phyloP scores from a whole-genome alignment of 2,113 vertebrate species.

The Alaudala cheleensis region DNA sequence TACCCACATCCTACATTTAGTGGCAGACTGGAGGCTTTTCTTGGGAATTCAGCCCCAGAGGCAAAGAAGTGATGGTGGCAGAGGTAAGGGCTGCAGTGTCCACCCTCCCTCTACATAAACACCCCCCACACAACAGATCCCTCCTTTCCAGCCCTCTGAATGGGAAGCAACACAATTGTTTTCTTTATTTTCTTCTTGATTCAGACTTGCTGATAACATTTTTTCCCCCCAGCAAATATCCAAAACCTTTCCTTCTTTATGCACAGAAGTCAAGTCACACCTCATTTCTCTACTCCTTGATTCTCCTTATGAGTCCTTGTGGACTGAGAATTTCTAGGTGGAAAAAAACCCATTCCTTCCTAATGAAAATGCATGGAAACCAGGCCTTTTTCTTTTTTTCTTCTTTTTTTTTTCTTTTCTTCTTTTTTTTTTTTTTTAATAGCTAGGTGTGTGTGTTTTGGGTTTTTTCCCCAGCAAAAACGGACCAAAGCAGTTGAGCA shows the following conservation, averaged over 20 bases:
- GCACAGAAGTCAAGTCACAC: background rate
- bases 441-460: background rate
- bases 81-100: background rate
- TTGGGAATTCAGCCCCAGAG: background rate
- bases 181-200: background rate
- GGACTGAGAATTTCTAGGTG: background rate
- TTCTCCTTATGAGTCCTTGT: background rate
- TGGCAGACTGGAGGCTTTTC: background rate
- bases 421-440: background rate
- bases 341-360: background rate
- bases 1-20: background rate
- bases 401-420: too few species aligned
- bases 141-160: background rate
- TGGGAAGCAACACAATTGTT: background rate
- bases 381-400: too few species aligned
- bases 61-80: background rate
- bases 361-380: background rate
- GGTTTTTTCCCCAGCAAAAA: background rate
- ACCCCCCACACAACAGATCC: too few species aligned
- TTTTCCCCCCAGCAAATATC: background rate
- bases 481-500: background rate
- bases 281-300: background rate
- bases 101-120: rapidly evolving
- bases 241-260: background rate
- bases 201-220: background rate